Conservation (phyloP, 2,113 vertebrate genomes). For the Sorex araneus region DNA sequence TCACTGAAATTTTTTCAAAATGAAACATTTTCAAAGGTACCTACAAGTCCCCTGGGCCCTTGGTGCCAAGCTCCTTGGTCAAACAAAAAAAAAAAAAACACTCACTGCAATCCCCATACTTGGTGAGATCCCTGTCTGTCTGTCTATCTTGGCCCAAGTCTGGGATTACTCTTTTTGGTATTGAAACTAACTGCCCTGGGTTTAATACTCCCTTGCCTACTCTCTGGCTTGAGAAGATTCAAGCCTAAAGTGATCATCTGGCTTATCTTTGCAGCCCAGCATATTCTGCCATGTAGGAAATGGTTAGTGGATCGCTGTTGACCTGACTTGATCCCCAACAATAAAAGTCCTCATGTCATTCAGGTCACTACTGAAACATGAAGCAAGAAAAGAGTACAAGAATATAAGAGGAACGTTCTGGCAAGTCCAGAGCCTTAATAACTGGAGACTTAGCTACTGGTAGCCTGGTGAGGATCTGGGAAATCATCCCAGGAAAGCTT, state of each 20-base stretch:
- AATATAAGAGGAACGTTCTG: background rate
- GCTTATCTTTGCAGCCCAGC: background rate
- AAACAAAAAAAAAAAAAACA: background rate
- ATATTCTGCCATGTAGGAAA: background rate
- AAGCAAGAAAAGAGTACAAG: slow-evolving; percentile 33
- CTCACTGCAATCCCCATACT: background rate
- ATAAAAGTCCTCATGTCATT: slow-evolving; percentile 40
- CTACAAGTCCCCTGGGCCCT: background rate
- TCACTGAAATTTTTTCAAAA: slow-evolving; percentile 43
- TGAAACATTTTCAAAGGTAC: background rate
- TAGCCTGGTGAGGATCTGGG: slow-evolving; percentile 48
- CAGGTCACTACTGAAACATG: slow-evolving; percentile 37
- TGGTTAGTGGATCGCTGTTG: background rate
- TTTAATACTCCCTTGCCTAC: background rate
- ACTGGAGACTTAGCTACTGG: slow-evolving; percentile 44
- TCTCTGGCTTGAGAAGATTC: background rate
- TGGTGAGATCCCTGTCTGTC: fast-evolving
- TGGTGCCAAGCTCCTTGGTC: background rate
- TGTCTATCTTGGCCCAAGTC: background rate
- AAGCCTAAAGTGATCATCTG: background rate
- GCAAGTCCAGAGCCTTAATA: background rate
- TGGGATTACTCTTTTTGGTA: background rate
- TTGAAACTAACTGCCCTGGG: background rate
- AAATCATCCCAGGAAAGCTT: slow-evolving; percentile 67
- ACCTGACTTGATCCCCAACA: background rate